Conservation (phyloP, 2,113 vertebrate genomes). For the Varanus salvator region DNA sequence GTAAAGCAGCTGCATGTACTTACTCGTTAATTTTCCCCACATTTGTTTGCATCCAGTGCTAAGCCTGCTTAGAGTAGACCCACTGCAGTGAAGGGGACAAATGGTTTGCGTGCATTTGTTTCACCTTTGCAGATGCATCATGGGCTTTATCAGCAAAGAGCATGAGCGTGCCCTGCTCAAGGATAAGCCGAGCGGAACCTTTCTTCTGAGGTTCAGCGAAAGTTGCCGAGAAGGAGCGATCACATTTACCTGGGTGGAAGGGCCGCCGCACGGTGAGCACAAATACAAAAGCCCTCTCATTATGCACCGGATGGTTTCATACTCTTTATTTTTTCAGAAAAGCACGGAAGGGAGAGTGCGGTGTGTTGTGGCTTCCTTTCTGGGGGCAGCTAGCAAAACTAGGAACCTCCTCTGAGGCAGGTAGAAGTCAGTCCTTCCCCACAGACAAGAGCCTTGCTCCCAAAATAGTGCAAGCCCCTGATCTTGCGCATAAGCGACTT, state of each 20-base stretch:
- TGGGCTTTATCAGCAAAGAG: conserved; percentile 98
- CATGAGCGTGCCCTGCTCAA: conserved; percentile 86
- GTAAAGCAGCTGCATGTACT: background rate
- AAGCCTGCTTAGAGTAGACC: too few species aligned
- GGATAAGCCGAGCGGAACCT: conserved; percentile 87
- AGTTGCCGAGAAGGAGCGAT: conserved; percentile 95
- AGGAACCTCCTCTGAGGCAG: background rate
- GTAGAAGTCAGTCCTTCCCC: too few species aligned
- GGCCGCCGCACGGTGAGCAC: conserved; percentile 81
- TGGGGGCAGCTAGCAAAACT: background rate
- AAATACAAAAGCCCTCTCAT: background rate
- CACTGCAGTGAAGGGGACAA: too few species aligned
- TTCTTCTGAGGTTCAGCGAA: conserved; percentile 95
- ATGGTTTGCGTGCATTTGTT: background rate
- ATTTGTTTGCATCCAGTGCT: too few species aligned
- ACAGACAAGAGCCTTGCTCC: too few species aligned
- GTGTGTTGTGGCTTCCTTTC: background rate
- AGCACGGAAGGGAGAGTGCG: background rate
- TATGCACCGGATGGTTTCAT: background rate
- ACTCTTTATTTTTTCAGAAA: background rate
- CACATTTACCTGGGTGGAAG: conserved; percentile 98
- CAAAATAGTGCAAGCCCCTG: background rate
- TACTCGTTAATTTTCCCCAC: background rate
- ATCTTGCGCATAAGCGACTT: background rate
- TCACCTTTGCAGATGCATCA: conserved; percentile 82